phyloP scores from a whole-genome alignment of 1,140 invertebrate species.

The Drosophila ficusphila region DNA sequence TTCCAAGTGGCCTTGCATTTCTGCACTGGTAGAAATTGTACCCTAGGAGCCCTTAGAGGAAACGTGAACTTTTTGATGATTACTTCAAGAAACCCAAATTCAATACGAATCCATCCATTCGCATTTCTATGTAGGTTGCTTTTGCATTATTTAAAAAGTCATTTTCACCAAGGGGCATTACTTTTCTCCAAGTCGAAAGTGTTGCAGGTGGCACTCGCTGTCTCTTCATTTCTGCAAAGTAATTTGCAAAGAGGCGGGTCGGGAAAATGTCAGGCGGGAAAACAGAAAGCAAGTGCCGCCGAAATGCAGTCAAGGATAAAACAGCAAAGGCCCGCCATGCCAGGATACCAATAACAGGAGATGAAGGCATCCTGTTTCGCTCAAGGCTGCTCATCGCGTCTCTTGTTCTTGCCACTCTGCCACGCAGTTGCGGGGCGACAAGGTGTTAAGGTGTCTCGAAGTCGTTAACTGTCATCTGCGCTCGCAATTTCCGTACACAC shows the following conservation, averaged over 20 bases:
- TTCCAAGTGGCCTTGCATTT: constrained; percentile 50
- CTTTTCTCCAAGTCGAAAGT: constrained; percentile 3
- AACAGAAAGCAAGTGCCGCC: constrained; percentile 79
- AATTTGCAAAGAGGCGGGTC: constrained; percentile 76
- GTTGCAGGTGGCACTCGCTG: constrained; percentile 40
- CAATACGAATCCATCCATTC: neutral
- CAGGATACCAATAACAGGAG: constrained; percentile 29
- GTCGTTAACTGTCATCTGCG: constrained; percentile 45
- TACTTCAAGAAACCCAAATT: no score
- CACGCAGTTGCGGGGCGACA: constrained; percentile 39
- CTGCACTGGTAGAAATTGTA: constrained; percentile 15
- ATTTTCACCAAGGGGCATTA: no score
- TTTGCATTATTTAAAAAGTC: no score
- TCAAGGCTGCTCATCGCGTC: constrained; percentile 42
- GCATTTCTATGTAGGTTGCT: no score
- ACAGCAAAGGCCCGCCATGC: constrained; percentile 44
- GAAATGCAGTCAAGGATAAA: constrained; percentile 80
- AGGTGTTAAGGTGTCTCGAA: constrained; percentile 71
- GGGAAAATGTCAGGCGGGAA: constrained; percentile 25
- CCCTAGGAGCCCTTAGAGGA: no score
- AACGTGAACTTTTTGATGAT: no score
- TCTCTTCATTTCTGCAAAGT: constrained; percentile 82
- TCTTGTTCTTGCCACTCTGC: neutral
- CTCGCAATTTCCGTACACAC: constrained; percentile 51
- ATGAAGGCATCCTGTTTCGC: constrained; percentile 34